Evolutionary conservation across 1,140 invertebrate species (phyloP).

Genomic region (Papilio polyxenes): DNA sequence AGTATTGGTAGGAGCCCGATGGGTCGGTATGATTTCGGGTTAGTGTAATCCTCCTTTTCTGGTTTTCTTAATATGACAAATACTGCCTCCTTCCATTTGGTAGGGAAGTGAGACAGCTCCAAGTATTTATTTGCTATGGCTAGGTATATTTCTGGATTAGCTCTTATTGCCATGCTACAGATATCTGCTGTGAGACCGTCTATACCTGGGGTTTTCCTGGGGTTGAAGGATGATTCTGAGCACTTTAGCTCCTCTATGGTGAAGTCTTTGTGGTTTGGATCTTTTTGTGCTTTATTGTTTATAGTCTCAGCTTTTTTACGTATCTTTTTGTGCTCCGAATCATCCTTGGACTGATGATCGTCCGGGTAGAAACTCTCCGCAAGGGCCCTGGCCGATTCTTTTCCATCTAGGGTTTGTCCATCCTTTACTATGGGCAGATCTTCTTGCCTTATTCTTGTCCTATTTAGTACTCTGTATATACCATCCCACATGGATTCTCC

Average conservation of each 20-base stretch:
- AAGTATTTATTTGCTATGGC: neutral
- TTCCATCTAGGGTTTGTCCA: neutral
- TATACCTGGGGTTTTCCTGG: slow-evolving; percentile 5
- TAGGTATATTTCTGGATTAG: neutral
- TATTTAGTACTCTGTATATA: slow-evolving; percentile 4
- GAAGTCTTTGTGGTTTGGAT: neutral
- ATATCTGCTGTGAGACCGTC: slow-evolving; percentile 29
- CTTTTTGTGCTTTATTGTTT: no score
- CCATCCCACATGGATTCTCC: slow-evolving; percentile 11
- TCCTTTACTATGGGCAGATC: neutral
- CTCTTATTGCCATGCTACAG: neutral
- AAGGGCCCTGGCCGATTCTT: neutral
- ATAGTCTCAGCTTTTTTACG: no score
- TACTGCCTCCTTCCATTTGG: neutral
- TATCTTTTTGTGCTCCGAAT: neutral
- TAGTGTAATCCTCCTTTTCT: neutral
- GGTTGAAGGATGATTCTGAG: slow-evolving; percentile 9
- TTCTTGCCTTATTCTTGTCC: neutral
- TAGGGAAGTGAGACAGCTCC: neutral
- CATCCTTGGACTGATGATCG: neutral
- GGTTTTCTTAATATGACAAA: neutral
- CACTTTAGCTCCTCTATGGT: neutral
- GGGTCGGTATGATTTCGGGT: no score
- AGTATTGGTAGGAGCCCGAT: no score
- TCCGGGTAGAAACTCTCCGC: slow-evolving; percentile 12